Evolutionary conservation across 2,888 invertebrate genomes (phyloP), one percentile per base, ranked within the genome.

Genomic region (Chalcosyrphus nemorum): DNA sequence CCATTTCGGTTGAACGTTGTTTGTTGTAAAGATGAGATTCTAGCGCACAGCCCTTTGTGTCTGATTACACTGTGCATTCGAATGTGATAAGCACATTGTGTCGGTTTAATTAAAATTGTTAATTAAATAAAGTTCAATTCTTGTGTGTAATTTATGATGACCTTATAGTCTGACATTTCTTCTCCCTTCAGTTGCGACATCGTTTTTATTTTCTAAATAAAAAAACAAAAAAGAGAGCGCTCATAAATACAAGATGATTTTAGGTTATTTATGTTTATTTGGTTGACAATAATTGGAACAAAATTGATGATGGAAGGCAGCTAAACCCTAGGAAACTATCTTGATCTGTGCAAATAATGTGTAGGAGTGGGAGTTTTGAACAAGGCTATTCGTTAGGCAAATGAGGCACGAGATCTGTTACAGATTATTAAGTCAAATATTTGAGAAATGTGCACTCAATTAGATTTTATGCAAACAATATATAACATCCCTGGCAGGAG

Each of bases 1-100:
- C 81, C 57, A 70, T 19, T 81, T 81, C 3, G 63, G 52, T 61
- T 65, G 54, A 61, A n/a, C n/a, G n/a, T 56, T 81, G 61, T 80
- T 68, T 71, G 13, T 50, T 56, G 32, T 29, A 4, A 45, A 21
- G 45, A 56, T 19, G 11, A 56, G n/a, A n/a, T n/a, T 5, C 63
- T 38, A 56, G 32, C 19, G 65, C 35, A 4, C 35, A 52, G 27
- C 50, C 52, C 43, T 65, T 52, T 65, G 63, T 72, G 38, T 66
- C 15, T 27, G n/a, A n/a, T 19, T 29, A 4, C 57, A 0, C n/a
- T 11, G 19, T 61, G 61, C 75, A 63, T 9, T 29, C 19, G n/a
- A 21, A n/a, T n/a, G 21, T 32, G 81, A 81, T 81, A 81, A 81
- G 68, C 75, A 21, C 38, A 35, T 38, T 50, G 74, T 68, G 61